Conservation (phyloP, 2,888 invertebrate genomes). For the Eugnorisma glareosa region DNA sequence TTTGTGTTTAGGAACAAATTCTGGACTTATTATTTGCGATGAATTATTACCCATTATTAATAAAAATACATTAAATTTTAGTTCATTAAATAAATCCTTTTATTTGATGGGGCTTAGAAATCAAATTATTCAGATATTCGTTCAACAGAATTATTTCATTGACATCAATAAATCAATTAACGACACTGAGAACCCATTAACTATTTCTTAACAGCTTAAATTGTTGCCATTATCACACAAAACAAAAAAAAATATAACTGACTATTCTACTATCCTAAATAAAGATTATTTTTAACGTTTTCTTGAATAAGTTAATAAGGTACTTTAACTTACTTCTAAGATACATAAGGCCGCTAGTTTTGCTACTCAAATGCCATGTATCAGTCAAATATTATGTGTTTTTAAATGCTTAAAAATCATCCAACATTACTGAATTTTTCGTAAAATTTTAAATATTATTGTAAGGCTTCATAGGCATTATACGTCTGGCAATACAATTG, state of each 20-base stretch:
- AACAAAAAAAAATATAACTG: conserved; percentile 44
- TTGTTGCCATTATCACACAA: conserved; percentile 52
- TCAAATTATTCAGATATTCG: background rate
- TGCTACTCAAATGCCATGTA: conserved; percentile 54
- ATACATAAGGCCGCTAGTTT: conserved; percentile 59
- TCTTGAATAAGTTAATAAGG: conserved; percentile 66
- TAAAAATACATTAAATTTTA: background rate
- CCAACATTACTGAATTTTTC: background rate
- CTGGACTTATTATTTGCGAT: background rate
- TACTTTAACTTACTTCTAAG: conserved; percentile 60
- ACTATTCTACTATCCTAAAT: conserved; percentile 42
- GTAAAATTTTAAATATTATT: background rate
- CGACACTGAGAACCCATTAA: background rate
- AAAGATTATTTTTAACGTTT: conserved; percentile 42
- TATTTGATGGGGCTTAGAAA: background rate
- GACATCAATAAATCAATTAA: background rate
- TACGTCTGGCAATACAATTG: background rate
- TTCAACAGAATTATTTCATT: background rate
- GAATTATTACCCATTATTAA: background rate
- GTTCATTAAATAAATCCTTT: background rate
- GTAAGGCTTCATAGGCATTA: background rate
- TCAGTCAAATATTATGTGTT: conserved; percentile 45
- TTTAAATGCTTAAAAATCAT: conserved; percentile 5
- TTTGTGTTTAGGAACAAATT: background rate
- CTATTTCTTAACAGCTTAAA: background rate